Percentiles rank a stretch among this genome's conserved stretches.
Evolutionary conservation across 2,888 invertebrate genomes (phyloP).

Genomic region (Cephus sareptanus): DNA sequence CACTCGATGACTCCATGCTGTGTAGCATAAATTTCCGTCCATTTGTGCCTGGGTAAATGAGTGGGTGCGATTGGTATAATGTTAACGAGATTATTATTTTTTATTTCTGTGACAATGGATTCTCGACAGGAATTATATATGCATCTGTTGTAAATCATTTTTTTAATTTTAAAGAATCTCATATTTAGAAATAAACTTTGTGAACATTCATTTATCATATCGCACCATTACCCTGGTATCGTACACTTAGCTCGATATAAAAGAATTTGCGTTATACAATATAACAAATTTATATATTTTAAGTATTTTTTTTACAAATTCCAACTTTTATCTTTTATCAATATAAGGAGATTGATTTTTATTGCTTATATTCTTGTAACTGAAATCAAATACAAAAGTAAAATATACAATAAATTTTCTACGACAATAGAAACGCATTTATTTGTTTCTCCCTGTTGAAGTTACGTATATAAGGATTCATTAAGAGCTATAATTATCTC

Average conservation of each 20-base stretch:
- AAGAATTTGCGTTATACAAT: not conserved
- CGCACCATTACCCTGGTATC: not conserved
- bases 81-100: not conserved
- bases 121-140: not conserved
- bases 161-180: not conserved
- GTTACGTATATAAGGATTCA: not conserved
- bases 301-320: not conserved
- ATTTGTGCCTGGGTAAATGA: slow-evolving; percentile 33
- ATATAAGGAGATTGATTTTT: not conserved
- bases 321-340: not conserved
- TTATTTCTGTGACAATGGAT: not conserved
- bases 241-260: not conserved
- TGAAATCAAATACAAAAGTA: not conserved
- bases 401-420: slow-evolving; percentile 6
- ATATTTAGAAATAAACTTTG: not conserved
- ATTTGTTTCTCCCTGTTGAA: not conserved
- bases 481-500: not conserved
- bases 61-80: not conserved
- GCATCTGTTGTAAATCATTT: not conserved
- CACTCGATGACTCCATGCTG: slow-evolving; percentile 24
- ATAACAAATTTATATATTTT: not conserved
- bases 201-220: not conserved
- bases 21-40: slow-evolving; percentile 50
- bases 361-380: not conserved
- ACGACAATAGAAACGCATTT: not conserved